A percentile compares a stretch with the other conserved stretches of the same genome.
Conservation (phyloP, 2,113 vertebrate genomes). For the Rhadina sibilatrix region DNA sequence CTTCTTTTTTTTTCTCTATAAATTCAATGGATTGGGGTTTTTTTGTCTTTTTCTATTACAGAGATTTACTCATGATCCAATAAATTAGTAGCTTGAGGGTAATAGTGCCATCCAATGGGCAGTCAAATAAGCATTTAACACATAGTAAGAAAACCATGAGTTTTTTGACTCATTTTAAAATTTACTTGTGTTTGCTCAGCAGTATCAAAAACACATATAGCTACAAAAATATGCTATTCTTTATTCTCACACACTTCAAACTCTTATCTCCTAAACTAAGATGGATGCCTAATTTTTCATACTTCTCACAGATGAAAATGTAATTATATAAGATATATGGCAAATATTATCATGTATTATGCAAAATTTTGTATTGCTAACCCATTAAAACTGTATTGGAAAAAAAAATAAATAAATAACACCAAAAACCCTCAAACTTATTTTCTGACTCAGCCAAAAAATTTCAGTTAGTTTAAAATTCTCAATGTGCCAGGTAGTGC, state of each 20-base stretch:
- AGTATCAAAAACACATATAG: not conserved
- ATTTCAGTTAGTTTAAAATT: not conserved
- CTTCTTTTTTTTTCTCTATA: not conserved
- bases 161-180: not conserved
- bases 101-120: not conserved
- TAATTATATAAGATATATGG: fast-evolving
- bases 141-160: fast-evolving
- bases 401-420: not conserved
- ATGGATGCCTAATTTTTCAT: not conserved
- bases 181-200: not conserved
- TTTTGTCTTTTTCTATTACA: not conserved
- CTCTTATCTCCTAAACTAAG: not conserved
- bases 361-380: not conserved
- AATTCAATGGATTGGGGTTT: fast-evolving
- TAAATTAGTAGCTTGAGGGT: not conserved
- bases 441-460: not conserved
- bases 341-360: not conserved
- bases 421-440: not conserved
- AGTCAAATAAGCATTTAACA: not conserved
- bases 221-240: not conserved
- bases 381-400: not conserved
- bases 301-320: not conserved
- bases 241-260: not conserved
- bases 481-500: not conserved
- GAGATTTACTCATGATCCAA: not conserved